These are phyloP conservation scores for Drosophila truncata DNA, from an alignment of 1,140 invertebrate species.

Conservation along the genomic window DNA sequence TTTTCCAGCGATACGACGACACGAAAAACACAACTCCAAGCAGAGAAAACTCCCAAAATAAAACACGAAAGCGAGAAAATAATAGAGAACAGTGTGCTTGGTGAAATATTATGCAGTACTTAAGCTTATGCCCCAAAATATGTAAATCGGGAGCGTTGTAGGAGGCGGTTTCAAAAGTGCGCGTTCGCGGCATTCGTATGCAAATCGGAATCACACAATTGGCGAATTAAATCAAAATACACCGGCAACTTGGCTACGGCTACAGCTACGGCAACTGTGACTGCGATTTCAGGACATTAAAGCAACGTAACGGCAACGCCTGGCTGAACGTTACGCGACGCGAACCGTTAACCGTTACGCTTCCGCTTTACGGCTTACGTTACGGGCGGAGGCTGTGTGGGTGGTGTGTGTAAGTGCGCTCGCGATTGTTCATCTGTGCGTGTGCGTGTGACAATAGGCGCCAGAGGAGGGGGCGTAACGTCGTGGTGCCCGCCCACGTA, in stretches of 20 bases:
- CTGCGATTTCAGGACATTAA: constrained; percentile 42
- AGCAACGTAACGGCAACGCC: constrained; percentile 31
- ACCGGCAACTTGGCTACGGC: constrained; percentile 30
- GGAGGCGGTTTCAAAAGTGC: constrained; percentile 53
- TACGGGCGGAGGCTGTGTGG: constrained; percentile 16
- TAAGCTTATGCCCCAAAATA: constrained; percentile 19
- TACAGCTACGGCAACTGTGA: too few species aligned
- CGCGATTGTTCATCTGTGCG: constrained; percentile 4
- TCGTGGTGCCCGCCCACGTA: constrained; percentile 69
- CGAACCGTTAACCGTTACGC: constrained; percentile 70
- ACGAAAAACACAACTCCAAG: constrained; percentile 37
- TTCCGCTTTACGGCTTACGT: constrained; percentile 48
- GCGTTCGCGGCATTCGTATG: constrained; percentile 46
- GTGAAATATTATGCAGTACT: constrained; percentile 32
- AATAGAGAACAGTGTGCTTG: constrained; percentile 30
- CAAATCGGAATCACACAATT: constrained; percentile 69
- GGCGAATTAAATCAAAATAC: constrained; percentile 77
- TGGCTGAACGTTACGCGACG: constrained; percentile 54
- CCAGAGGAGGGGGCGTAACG: constrained; percentile 57
- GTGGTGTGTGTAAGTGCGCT: constrained; percentile 29
- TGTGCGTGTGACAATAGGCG: constrained; percentile 67
- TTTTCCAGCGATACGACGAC: constrained; percentile 7
- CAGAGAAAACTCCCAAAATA: constrained; percentile 41
- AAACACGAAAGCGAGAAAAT: constrained; percentile 34
- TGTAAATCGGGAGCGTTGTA: constrained; percentile 47